A percentile compares a stretch with the other conserved stretches of the same genome.
These are phyloP conservation scores for Mus spicilegus DNA, from an alignment of 2,113 vertebrate genomes.

Conservation along the genomic window DNA sequence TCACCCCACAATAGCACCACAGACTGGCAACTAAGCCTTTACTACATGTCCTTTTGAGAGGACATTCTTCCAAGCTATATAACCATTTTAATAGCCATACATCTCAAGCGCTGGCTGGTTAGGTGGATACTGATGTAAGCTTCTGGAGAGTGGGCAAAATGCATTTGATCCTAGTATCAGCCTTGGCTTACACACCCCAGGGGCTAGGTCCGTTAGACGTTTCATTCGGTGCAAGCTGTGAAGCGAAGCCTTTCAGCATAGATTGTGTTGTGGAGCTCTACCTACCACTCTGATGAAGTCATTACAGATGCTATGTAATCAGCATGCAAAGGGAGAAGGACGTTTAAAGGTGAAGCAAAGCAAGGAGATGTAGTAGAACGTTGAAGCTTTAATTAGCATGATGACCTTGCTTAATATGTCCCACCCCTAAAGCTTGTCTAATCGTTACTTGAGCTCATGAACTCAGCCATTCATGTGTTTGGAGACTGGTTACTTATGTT, in stretches of 20 bases:
- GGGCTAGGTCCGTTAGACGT: not conserved
- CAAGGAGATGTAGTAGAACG: slow-evolving; percentile 49
- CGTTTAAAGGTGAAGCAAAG: slow-evolving; percentile 68
- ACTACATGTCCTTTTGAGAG: not conserved
- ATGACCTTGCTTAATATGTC: slow-evolving; percentile 44
- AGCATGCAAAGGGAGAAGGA: slow-evolving; percentile 68
- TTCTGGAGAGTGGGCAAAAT: not conserved
- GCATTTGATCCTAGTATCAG: not conserved
- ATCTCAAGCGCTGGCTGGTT: not conserved
- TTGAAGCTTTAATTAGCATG: slow-evolving; percentile 43
- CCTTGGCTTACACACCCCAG: not conserved
- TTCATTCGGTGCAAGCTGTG: slow-evolving; percentile 36
- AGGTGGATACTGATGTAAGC: not conserved
- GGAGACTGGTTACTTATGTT: slow-evolving; percentile 62
- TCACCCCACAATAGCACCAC: not conserved
- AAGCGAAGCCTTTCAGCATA: slow-evolving; percentile 15
- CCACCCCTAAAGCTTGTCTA: not conserved
- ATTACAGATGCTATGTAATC: slow-evolving; percentile 66
- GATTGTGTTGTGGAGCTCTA: slow-evolving; percentile 58
- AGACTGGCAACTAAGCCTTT: not conserved
- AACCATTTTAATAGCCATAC: not conserved
- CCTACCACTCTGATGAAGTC: slow-evolving; percentile 52
- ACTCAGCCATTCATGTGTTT: slow-evolving; percentile 27
- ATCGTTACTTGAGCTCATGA: slow-evolving; percentile 50
- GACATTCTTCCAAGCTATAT: not conserved